phyloP scores from a whole-genome alignment of 1,140 invertebrate genomes.

The Platyscapa corneri region DNA sequence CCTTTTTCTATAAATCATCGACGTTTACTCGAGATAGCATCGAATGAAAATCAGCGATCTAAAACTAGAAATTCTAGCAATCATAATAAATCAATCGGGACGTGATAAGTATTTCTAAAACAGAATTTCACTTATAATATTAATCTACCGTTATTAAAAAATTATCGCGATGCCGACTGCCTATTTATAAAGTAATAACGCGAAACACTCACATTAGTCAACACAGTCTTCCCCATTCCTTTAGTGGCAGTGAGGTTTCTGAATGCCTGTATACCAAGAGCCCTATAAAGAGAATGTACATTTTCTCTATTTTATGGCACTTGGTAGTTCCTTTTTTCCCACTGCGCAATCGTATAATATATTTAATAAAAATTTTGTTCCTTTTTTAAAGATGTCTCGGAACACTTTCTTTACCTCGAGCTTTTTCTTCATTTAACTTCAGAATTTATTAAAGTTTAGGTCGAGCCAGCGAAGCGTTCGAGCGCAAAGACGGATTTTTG shows the following conservation, averaged over 20 bases:
- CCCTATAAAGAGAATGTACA: neutral
- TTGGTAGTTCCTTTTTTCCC: neutral
- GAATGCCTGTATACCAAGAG: neutral
- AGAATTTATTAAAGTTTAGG: slow-evolving; percentile 44
- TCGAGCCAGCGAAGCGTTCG: neutral
- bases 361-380: slow-evolving; percentile 40
- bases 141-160: too few relatives aligned
- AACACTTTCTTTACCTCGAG: neutral
- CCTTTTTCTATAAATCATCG: neutral
- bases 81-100: too few relatives aligned
- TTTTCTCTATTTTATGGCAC: slow-evolving; percentile 23
- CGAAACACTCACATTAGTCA: neutral
- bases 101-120: too few relatives aligned
- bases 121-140: too few relatives aligned
- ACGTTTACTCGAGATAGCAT: too few relatives aligned
- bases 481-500: neutral
- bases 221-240: neutral
- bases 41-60: too few relatives aligned
- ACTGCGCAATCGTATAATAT: neutral
- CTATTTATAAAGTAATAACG: neutral
- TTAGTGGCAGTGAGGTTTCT: neutral
- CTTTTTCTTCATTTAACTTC: slow-evolving; percentile 31
- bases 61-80: too few relatives aligned
- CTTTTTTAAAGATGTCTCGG: neutral
- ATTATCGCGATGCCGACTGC: neutral